phyloP scores from a whole-genome alignment of 2,888 invertebrate genomes.

The Drosophila acutilabella region DNA sequence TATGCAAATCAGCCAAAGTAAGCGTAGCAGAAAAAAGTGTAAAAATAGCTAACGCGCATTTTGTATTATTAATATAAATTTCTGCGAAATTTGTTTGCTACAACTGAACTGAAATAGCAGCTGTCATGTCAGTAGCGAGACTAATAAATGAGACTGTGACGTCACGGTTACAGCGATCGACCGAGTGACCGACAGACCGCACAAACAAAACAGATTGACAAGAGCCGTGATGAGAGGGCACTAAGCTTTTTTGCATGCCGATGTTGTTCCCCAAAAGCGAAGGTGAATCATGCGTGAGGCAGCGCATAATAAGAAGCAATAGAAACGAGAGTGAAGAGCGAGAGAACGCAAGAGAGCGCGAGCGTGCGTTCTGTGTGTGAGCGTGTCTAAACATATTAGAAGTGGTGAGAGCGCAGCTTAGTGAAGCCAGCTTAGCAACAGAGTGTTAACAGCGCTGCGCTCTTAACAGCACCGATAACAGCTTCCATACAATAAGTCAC shows the following conservation, averaged over 20 bases:
- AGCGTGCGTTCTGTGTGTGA: not conserved
- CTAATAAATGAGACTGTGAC: constrained; percentile 53
- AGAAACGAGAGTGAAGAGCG: not conserved
- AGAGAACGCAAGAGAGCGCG: not conserved
- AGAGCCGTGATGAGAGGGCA: constrained; percentile 26
- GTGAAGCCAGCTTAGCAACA: not conserved
- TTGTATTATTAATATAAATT: constrained; percentile 68
- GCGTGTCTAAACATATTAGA: constrained; percentile 5
- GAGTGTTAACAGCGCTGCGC: constrained; percentile 14
- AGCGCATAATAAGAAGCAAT: constrained; percentile 46
- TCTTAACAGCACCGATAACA: constrained; percentile 15
- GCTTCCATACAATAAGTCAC: constrained; percentile 25
- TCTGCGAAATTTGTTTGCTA: constrained; percentile 54
- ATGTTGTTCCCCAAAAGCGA: constrained; percentile 36
- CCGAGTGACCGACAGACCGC: constrained; percentile 41
- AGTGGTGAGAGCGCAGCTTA: constrained; percentile 21
- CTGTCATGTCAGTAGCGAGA: constrained; percentile 19
- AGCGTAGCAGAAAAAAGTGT: constrained; percentile 21
- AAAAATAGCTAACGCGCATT: constrained; percentile 54
- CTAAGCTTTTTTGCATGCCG: constrained; percentile 36
- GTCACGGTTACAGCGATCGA: constrained; percentile 52
- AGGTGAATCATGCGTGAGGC: constrained; percentile 64
- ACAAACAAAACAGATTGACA: constrained; percentile 24
- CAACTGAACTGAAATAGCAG: constrained; percentile 14
- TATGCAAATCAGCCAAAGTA: constrained; percentile 26